These are phyloP conservation scores for Alca torda DNA, from an alignment of 2,797 vertebrate genomes.

Conservation along the genomic window DNA sequence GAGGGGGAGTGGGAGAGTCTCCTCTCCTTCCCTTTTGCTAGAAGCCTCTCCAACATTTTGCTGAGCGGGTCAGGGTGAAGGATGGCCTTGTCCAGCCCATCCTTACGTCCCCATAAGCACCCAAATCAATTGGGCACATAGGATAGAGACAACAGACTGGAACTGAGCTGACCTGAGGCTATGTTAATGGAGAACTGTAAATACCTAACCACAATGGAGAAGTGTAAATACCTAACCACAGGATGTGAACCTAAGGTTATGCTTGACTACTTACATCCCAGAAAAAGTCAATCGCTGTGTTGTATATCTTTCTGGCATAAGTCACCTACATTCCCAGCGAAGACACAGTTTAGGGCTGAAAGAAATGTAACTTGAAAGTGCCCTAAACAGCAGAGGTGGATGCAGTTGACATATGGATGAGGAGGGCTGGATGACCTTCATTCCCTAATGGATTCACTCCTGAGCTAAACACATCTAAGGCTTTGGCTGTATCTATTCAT, in stretches of 20 bases:
- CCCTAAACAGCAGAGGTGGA: background rate
- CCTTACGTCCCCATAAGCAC: background rate
- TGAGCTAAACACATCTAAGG: background rate
- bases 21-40: background rate
- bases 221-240: background rate
- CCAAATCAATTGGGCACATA: background rate
- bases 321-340: background rate
- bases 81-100: background rate
- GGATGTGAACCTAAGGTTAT: background rate
- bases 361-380: background rate
- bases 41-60: background rate
- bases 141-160: background rate
- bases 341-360: background rate
- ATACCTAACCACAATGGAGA: background rate
- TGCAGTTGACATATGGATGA: background rate
- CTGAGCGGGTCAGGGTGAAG: background rate
- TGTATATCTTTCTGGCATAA: background rate
- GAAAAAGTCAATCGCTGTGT: background rate
- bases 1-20: background rate
- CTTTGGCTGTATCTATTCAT: slow-evolving; percentile 20
- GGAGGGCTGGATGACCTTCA: background rate
- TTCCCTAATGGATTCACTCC: slow-evolving; percentile 2
- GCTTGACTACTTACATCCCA: background rate
- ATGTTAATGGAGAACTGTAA: background rate
- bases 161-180: background rate